Base-by-base conservation (phyloP, 2,888 invertebrate species). In the Heteromyza rotundicornis region DNA sequence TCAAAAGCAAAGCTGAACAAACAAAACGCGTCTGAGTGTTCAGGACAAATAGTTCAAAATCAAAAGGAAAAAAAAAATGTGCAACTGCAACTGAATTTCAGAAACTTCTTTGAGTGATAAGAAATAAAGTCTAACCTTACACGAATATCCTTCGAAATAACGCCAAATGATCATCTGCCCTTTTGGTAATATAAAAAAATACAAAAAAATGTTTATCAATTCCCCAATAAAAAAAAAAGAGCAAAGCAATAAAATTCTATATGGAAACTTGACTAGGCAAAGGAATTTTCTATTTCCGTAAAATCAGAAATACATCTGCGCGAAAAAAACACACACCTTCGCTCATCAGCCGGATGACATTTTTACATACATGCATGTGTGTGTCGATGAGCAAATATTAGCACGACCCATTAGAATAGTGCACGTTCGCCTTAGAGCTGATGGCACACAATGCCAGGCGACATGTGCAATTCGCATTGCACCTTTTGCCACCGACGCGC, bases 371-470 rank as follows among this genome's bases (percentile, higher is more conserved):
- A 47, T 47, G 20, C 7, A 20, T 47, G 19, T 8, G 47, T 47
- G 47, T 47, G 47, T 40, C 14, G 5, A 20, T 17, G 52, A 24
- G 24, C 52, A 52, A 52, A 52, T 52, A 52, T 52, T 52, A 52
- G 52, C 52, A 52, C 52, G 52, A 24, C 32, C 52, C 24, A 52
- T 52, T 52, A 24, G 52, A 52, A 24, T 23, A 52, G 14, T 52
- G 52, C 52, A 52, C 52, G 52, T 52, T 27, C 52, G 52, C 2
- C 7, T n/a, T 8, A 20, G 50, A 23, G 23, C 5, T 8, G 10
- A 17, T 50, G 8, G 50, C 50, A 17, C 8, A 17, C 50, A 12
- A 20, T 5, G 7, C 2, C 22, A 7, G 14, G 17, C 32, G 52
- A 52, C 52, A 52, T 52, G 52, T 52, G 52, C 52, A 52, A 52